Base-by-base conservation (phyloP, 1,140 invertebrate genomes). In the Epicauta chinensis region DNA sequence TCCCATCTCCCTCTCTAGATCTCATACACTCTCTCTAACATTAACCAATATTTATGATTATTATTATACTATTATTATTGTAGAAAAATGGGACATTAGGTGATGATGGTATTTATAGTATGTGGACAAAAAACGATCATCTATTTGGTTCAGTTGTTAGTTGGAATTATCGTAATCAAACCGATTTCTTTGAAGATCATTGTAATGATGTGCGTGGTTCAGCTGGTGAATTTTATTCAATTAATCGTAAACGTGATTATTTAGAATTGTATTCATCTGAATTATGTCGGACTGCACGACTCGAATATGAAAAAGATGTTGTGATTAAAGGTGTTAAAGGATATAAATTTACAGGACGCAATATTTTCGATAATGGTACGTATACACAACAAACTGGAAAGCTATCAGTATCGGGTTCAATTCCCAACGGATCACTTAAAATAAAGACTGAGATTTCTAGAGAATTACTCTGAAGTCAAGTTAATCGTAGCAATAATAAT, bases 41-140 rank as follows among this genome's bases (percentile, higher is more conserved):
- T n/a, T n/a, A n/a, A n/a, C n/a, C n/a, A n/a, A n/a, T n/a, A n/a
- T n/a, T n/a, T n/a, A n/a, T n/a, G n/a, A n/a, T n/a, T n/a, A n/a
- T n/a, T n/a, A n/a, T n/a, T n/a, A n/a, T n/a, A n/a, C n/a, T n/a
- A n/a, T n/a, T 23, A 7, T 23, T 17, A n/a, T 49, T 56, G 29
- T 49, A 89, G 81, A 82, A 84, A 66, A 91, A 91, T 58, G 84
- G 81, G 55, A 84, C 86, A 0, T 72, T 76, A 1, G 76, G 77
- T 2, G 80, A 81, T 15, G 86, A 89, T 11, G 87, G 87, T 0
- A 72, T 81, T 29, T 83, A 80, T 59, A 89, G 86, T 58, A 82
- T 90, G 67, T 80, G 77, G 16, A 88, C 85, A 0, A 86, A 86
- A 0, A 71, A 63, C 0, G 65, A 69, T 9, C 58, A 58, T 2